Evolutionary conservation across 2,888 invertebrate species (phyloP).

Genomic region (Hypsopygia costalis): DNA sequence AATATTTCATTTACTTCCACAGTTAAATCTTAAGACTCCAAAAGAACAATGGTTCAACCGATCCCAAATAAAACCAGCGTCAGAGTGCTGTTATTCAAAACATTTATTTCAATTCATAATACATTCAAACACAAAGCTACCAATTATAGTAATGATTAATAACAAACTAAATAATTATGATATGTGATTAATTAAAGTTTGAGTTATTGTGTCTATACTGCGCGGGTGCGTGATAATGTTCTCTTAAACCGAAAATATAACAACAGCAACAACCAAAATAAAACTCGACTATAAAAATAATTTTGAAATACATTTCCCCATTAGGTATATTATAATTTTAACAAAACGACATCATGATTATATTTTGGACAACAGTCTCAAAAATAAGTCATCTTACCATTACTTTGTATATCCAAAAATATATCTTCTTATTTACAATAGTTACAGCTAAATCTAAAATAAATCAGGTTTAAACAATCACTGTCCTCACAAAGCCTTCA

Average conservation of each 20-base stretch:
- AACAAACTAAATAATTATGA: constrained; percentile 72
- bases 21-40: too few relatives aligned
- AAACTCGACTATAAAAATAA: constrained; percentile 62
- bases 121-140: constrained; percentile 73
- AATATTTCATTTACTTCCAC: too few relatives aligned
- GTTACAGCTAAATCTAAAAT: constrained; percentile 22
- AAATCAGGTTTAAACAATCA: constrained; percentile 15
- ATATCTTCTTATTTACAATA: constrained; percentile 62
- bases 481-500: constrained; percentile 12
- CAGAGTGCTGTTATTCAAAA: constrained; percentile 35
- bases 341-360: constrained; percentile 56
- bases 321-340: constrained; percentile 53
- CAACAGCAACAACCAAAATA: constrained; percentile 64
- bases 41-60: too few relatives aligned
- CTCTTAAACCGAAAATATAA: constrained; percentile 38
- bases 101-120: constrained; percentile 53
- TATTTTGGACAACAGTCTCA: constrained; percentile 75
- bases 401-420: constrained; percentile 65
- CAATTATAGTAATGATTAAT: constrained; percentile 67
- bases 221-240: constrained; percentile 42
- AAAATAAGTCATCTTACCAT: constrained; percentile 63
- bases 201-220: constrained; percentile 64
- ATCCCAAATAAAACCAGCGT: too few relatives aligned
- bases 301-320: constrained; percentile 54
- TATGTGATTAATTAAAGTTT: constrained; percentile 69